A percentile compares a stretch with the other conserved stretches of the same genome.
phyloP scores from a whole-genome alignment of 2,113 vertebrate species.

The Callipepla californica region DNA sequence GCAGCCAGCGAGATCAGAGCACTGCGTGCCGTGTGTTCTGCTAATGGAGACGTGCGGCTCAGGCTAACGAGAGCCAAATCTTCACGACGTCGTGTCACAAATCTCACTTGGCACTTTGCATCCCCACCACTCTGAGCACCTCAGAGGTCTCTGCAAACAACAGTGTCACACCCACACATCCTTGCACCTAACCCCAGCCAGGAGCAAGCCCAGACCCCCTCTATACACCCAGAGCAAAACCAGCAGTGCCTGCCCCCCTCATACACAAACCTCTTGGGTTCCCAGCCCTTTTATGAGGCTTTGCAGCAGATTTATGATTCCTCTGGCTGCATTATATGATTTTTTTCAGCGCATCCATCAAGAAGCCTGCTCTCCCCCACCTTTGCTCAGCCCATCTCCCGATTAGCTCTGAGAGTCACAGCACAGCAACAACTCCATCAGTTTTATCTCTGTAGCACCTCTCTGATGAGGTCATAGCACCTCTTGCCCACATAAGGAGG shows the following conservation, averaged over 20 bases:
- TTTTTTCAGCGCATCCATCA: background rate
- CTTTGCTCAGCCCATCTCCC: background rate
- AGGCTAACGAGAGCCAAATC: background rate
- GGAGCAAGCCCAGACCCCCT: background rate
- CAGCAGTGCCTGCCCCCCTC: background rate
- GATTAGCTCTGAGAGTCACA: background rate
- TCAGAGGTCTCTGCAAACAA: background rate
- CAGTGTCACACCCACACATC: background rate
- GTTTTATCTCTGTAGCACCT: background rate
- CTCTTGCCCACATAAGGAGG: background rate
- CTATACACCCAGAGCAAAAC: background rate
- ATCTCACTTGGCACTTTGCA: background rate
- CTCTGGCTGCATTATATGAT: background rate
- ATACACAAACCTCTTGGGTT: background rate
- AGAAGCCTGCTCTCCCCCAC: background rate
- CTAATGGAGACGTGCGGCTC: background rate
- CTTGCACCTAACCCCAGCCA: background rate
- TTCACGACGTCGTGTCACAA: background rate
- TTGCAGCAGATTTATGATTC: constrained; percentile 25
- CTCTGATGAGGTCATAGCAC: background rate
- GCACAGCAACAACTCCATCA: background rate
- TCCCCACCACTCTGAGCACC: background rate
- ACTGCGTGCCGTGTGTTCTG: background rate
- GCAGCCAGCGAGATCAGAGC: background rate
- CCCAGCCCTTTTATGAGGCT: background rate